Base-by-base conservation (phyloP, 2,797 vertebrate genomes). In the Prunella strophiata region DNA sequence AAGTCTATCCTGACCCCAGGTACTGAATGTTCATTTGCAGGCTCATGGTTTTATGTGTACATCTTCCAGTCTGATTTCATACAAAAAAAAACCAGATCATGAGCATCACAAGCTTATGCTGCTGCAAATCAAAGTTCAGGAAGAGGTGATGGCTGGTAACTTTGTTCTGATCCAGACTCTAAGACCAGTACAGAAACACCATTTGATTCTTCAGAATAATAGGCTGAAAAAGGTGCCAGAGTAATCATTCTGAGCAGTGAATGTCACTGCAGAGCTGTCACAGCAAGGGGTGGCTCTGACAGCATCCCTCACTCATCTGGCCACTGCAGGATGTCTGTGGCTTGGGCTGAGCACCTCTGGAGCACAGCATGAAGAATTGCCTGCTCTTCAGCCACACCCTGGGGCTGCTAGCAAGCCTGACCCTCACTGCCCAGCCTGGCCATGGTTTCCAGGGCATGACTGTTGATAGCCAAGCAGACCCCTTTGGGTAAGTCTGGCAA, bases 1-100 rank as follows among this genome's bases (percentile, higher is more conserved):
- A 47, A 78, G 18, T 10, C 54, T 62, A 61, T 22, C 50, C 58
- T 58, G 54, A 58, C 14, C 43, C 30, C 40, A 70, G 27, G 12
- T 62, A 50, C 34, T 14, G 10, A 65, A 16, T 8, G 11, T 7
- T 85, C 29, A 29, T 78, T 52, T 61, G 7, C 51, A 79, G 23
- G 17, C 10, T 1, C 20, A 11, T 14, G 20, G 12, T 17, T 75
- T 75, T 62, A 66, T 2, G 1, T 17, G 5, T 15, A 63, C 0
- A 0, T 48, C 45, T 71, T 66, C 47, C 43, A 80, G 13, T 43
- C 40, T 58, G 27, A 30, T 57, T 82, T 76, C 51, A 40, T 27
- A 15, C 14, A 29, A 66, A 78, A 91, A 36, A 11, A 91, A 71
- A 81, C 7, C 20, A 63, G 34, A 36, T 68, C 9, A n/a, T 16